Evolutionary conservation across 2,888 invertebrate species (phyloP).

Genomic region (Acronicta aceris): DNA sequence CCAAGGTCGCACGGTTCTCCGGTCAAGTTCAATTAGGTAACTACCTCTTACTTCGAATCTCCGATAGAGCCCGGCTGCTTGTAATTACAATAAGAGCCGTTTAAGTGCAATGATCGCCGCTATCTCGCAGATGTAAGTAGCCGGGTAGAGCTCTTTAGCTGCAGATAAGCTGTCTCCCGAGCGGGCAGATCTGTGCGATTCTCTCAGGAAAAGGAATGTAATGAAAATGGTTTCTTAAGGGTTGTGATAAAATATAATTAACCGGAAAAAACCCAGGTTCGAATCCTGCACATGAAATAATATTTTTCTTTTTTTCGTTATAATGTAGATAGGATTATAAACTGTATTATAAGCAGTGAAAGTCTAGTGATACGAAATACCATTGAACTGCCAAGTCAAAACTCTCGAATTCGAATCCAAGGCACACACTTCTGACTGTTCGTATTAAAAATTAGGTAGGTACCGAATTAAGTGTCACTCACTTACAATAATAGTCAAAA

Average conservation of each 20-base stretch:
- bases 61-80: neutral
- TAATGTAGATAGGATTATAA: too few species aligned
- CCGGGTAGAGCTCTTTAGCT: conserved; percentile 4
- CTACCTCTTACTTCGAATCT: neutral
- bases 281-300: too few species aligned
- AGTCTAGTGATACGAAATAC: too few species aligned
- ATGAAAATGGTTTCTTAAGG: neutral
- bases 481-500: too few species aligned
- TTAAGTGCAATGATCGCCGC: conserved; percentile 10
- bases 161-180: conserved; percentile 8
- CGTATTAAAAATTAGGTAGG: too few species aligned
- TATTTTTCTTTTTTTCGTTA: too few species aligned
- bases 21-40: conserved; percentile 38
- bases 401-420: too few species aligned
- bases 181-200: conserved; percentile 1
- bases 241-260: neutral
- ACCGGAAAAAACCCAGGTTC: too few species aligned
- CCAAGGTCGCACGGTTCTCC: conserved; percentile 36
- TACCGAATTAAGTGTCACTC: too few species aligned
- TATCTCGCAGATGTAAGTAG: conserved; percentile 3
- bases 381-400: too few species aligned
- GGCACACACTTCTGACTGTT: too few species aligned
- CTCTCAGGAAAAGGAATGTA: neutral
- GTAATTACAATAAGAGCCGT: conserved; percentile 20
- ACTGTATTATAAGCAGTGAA: too few species aligned